Evolutionary conservation across 2,888 invertebrate species (phyloP).

Genomic region (Xestia c-nigrum): DNA sequence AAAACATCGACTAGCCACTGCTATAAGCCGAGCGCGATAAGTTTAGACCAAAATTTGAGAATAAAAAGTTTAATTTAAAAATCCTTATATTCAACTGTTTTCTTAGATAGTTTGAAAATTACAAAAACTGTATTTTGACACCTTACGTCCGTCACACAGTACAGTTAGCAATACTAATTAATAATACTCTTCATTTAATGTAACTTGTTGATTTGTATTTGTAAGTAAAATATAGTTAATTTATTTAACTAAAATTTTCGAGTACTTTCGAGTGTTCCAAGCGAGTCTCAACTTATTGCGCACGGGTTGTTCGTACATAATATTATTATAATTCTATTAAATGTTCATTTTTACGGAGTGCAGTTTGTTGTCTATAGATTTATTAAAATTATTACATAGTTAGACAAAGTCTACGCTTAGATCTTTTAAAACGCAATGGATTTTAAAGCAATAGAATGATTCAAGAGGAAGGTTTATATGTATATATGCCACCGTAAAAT

Average conservation of each 20-base stretch:
- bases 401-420: no score
- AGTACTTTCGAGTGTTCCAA: background rate
- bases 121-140: background rate
- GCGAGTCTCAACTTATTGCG: background rate
- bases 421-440: no score
- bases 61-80: no score
- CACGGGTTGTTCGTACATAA: conserved; percentile 2
- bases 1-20: conserved; percentile 8
- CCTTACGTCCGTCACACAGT: background rate
- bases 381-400: background rate
- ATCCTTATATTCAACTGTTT: background rate
- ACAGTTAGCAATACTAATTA: background rate
- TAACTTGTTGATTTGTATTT: background rate
- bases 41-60: no score
- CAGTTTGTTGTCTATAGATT: background rate
- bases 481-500: no score
- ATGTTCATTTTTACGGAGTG: conserved; percentile 7
- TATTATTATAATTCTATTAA: background rate
- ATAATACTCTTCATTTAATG: no score
- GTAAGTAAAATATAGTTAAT: background rate
- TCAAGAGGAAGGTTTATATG: no score
- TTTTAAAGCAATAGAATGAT: no score
- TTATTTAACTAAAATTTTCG: no score
- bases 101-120: background rate
- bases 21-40: background rate